phyloP scores from a whole-genome alignment of 2,797 vertebrate genomes.

The Hoplostethus mediterraneus region DNA sequence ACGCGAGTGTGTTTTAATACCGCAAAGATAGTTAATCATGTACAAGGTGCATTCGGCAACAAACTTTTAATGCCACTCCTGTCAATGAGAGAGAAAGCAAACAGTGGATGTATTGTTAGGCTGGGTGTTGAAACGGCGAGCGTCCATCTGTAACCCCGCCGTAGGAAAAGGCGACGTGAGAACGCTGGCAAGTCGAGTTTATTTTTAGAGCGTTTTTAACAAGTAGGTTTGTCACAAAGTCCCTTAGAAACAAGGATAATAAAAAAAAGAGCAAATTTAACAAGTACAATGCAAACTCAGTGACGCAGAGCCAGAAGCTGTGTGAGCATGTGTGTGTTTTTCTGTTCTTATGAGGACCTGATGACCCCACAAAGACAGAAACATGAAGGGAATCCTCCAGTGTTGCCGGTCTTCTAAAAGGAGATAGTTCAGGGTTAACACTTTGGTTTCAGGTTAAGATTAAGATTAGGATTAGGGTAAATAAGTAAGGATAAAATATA shows the following conservation, averaged over 20 bases:
- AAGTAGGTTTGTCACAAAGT: slow-evolving; percentile 12
- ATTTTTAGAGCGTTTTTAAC: slow-evolving; percentile 31
- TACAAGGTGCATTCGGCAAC: slow-evolving; percentile 90
- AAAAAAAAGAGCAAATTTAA: neutral
- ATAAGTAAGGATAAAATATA: too few species aligned
- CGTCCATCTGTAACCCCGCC: slow-evolving; percentile 11
- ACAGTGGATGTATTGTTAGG: slow-evolving; percentile 30
- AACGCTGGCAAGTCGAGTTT: slow-evolving; percentile 19
- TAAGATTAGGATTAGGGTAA: too few species aligned
- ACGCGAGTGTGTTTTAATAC: slow-evolving; percentile 92
- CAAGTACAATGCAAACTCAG: neutral
- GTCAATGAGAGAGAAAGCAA: slow-evolving; percentile 56
- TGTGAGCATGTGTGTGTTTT: too few species aligned
- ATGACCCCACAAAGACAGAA: too few species aligned
- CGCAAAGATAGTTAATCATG: slow-evolving; percentile 94
- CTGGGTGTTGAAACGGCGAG: slow-evolving; percentile 31
- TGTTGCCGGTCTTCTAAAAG: too few species aligned
- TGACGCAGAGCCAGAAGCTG: too few species aligned
- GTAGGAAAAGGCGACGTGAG: slow-evolving; percentile 12
- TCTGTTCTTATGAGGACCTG: too few species aligned
- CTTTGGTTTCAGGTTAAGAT: too few species aligned
- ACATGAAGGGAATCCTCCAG: too few species aligned
- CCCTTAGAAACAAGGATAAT: neutral
- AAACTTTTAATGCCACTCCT: slow-evolving; percentile 88
- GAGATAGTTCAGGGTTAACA: too few species aligned